Percentiles rank a stretch among this genome's conserved stretches.
Evolutionary conservation across 2,888 invertebrate genomes (phyloP).

Genomic region (Crioceris asparagi): DNA sequence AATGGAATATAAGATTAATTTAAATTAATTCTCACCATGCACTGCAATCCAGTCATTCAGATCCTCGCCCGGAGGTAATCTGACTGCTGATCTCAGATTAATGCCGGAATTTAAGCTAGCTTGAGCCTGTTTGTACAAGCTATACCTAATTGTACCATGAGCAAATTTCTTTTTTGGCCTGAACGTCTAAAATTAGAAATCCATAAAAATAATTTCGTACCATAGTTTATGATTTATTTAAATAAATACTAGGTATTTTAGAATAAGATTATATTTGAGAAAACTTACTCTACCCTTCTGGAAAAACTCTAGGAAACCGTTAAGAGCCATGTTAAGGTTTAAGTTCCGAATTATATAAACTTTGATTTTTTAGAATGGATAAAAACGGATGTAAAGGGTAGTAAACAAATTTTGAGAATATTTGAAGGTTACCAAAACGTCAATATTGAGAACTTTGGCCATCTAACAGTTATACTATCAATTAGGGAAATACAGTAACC

Average conservation of each 20-base stretch:
- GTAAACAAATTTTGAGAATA: too few relatives aligned
- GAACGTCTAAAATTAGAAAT: conserved; percentile 59
- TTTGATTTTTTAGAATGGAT: neutral
- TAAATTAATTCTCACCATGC: conserved; percentile 52
- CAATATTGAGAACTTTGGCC: too few relatives aligned
- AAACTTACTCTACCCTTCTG: conserved; percentile 60
- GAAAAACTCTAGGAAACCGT: conserved; percentile 65
- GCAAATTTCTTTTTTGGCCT: conserved; percentile 80
- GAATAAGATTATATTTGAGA: neutral
- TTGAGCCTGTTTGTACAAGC: conserved; percentile 82
- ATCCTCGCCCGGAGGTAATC: conserved; percentile 73
- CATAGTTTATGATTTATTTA: conserved; percentile 3
- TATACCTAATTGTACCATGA: conserved; percentile 76
- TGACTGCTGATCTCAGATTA: conserved; percentile 70
- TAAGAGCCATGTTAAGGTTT: conserved; percentile 45
- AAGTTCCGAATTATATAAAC: neutral
- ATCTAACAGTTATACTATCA: too few relatives aligned
- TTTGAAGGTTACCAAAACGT: too few relatives aligned
- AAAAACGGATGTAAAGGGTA: too few relatives aligned
- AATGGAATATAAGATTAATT: too few relatives aligned
- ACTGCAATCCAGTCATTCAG: conserved; percentile 88
- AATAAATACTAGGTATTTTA: conserved; percentile 5
- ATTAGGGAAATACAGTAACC: too few relatives aligned
- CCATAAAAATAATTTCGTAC: conserved; percentile 5
- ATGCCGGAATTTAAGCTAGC: conserved; percentile 84